These are phyloP conservation scores for Drosophila mimica DNA, from an alignment of 2,888 invertebrate genomes.

Conservation along the genomic window DNA sequence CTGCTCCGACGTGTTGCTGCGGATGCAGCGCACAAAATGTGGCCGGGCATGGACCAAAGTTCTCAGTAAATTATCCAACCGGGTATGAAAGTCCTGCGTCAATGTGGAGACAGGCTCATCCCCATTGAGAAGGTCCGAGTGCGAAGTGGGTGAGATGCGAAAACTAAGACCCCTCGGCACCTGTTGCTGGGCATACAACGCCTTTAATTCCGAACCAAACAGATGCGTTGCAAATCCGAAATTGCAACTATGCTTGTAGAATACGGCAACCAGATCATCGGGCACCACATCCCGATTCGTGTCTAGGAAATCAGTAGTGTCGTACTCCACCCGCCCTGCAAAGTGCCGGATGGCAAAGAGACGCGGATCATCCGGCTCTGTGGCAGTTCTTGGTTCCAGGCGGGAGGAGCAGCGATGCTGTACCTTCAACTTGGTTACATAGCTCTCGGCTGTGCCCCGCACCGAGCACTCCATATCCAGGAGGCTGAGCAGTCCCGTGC, in stretches of 20 bases:
- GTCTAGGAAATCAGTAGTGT: constrained; percentile 94
- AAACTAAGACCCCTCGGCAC: constrained; percentile 92
- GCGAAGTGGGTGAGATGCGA: constrained; percentile 95
- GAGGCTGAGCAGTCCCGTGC: constrained; percentile 96
- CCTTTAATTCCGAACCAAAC: constrained; percentile 96
- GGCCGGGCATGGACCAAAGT: constrained; percentile 97
- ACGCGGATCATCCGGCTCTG: constrained; percentile 91
- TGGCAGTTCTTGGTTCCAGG: constrained; percentile 89
- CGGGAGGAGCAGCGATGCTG: constrained; percentile 94
- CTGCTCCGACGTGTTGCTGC: constrained; percentile 93
- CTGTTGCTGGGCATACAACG: constrained; percentile 90
- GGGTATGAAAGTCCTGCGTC: constrained; percentile 97
- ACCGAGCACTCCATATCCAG: constrained; percentile 96
- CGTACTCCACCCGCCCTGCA: constrained; percentile 93
- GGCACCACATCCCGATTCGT: constrained; percentile 97
- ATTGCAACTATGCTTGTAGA: constrained; percentile 96
- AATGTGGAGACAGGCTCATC: constrained; percentile 95
- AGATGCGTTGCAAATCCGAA: constrained; percentile 98
- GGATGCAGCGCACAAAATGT: constrained; percentile 96
- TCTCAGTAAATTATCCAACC: constrained; percentile 95
- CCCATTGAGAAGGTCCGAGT: constrained; percentile 92
- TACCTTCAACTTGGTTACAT: constrained; percentile 91
- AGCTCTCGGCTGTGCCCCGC: constrained; percentile 91
- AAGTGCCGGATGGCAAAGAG: constrained; percentile 97
- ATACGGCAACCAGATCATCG: constrained; percentile 96